Evolutionary conservation across 2,113 vertebrate genomes (phyloP).

Genomic region (Capricornis sumatraensis): DNA sequence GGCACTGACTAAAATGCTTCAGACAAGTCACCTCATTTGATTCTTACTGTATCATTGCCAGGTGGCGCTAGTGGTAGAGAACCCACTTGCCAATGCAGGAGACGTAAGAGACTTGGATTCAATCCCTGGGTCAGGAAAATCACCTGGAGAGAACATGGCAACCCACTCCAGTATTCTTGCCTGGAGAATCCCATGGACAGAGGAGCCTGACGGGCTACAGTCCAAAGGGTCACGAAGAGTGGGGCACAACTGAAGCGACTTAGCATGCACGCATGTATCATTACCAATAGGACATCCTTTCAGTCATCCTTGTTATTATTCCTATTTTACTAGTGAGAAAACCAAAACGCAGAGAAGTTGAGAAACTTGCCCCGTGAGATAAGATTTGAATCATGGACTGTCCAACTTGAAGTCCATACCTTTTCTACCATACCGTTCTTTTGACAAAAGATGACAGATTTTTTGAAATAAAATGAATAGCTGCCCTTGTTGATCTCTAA

Average conservation of each 20-base stretch:
- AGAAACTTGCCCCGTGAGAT: background rate
- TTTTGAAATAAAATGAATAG: background rate
- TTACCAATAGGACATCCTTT: background rate
- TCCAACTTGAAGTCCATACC: background rate
- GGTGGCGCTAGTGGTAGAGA: background rate
- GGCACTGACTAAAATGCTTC: background rate
- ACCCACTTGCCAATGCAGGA: background rate
- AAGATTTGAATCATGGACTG: background rate
- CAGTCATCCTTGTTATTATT: background rate
- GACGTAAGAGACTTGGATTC: background rate
- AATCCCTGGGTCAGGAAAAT: background rate
- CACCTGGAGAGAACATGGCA: background rate
- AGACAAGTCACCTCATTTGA: background rate
- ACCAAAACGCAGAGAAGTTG: background rate
- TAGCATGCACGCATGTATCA: fast-evolving
- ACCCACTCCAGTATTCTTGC: background rate
- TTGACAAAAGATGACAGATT: background rate
- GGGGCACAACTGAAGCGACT: background rate
- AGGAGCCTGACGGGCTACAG: background rate
- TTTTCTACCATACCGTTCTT: background rate
- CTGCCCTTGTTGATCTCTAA: background rate
- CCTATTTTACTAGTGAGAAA: background rate
- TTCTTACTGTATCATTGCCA: background rate
- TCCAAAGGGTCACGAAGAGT: background rate
- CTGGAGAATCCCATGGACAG: background rate